Percentiles rank a stretch among this genome's conserved stretches.
Evolutionary conservation across 2,888 invertebrate genomes (phyloP).

Genomic region (Petrolisthes cinctipes): DNA sequence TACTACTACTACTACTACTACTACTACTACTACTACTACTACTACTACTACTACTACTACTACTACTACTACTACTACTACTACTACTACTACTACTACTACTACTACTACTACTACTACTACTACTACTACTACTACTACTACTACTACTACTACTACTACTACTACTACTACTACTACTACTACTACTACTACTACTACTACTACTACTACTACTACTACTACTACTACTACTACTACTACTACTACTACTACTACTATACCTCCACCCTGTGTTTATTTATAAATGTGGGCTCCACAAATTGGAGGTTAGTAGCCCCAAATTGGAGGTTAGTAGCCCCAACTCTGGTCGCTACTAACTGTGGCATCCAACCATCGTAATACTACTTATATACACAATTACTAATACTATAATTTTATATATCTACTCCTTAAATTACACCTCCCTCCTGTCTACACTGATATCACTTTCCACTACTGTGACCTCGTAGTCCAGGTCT

Average conservation of each 20-base stretch:
- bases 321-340: no score
- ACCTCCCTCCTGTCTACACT: no score
- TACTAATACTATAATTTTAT: no score
- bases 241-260: background rate
- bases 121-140: slow-evolving; percentile 3
- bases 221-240: background rate
- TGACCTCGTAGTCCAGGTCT: no score
- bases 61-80: background rate
- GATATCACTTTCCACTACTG: no score
- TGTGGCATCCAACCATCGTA: no score
- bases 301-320: no score
- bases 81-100: slow-evolving; percentile 3
- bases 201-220: slow-evolving; percentile 3
- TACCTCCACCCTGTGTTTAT: no score
- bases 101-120: slow-evolving; percentile 3
- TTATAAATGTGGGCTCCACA: no score
- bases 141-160: slow-evolving; percentile 3
- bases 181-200: slow-evolving; percentile 3
- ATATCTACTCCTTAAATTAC: no score
- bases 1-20: background rate
- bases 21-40: slow-evolving; percentile 3
- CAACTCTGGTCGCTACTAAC: no score
- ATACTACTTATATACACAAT: no score
- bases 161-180: slow-evolving; percentile 3
- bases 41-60: slow-evolving; percentile 3